Base-by-base conservation (phyloP, 2,888 invertebrate genomes). In the Nemotelus pantherinus region DNA sequence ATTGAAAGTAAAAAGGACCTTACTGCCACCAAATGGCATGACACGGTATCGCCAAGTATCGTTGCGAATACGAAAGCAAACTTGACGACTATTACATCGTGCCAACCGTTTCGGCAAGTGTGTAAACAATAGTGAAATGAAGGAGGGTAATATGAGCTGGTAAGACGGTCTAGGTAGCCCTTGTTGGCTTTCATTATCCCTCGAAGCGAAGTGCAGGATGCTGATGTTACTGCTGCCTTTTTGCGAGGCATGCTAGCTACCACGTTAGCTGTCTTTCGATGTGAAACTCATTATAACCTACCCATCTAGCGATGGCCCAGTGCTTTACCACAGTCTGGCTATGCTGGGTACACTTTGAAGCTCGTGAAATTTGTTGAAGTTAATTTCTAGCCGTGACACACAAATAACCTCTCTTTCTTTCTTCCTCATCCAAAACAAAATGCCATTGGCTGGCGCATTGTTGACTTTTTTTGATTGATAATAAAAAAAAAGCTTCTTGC, bases 401-500 rank as follows among this genome's bases (percentile, higher is more conserved):
- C 25, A 25, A 25, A 25, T 25, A 25, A 25, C 25, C 25, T 25
- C 25, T 25, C 25, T 25, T 25, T 25, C 25, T 25, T 25, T 25
- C 25, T 25, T 25, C 25, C 25, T 25, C 25, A 25, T 25, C 25
- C 25, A 25, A 25, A 25, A 25, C 25, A 25, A 25, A 25, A 25
- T 25, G 25, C 25, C 25, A 25, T 25, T 25, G 25, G 25, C 25
- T 47, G 44, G 25, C 39, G 10, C 60, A 10, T 70, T 77, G 77
- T 77, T 77, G 70, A 77, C 77, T 70, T 77, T 77, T 77, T 77
- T 77, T 70, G 58, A 70, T 70, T 77, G 63, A 77, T 70, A 70
- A 77, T 70, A 70, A 77, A 77, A 76, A 74, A 64, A 68, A 57
- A 44, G 53, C 50, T 58, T 43, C 44, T n/a, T 65, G n/a, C 57